Percentiles rank a stretch among this genome's conserved stretches.
These are phyloP conservation scores for Adelges cooleyi DNA, from an alignment of 1,140 invertebrate species.

Conservation along the genomic window DNA sequence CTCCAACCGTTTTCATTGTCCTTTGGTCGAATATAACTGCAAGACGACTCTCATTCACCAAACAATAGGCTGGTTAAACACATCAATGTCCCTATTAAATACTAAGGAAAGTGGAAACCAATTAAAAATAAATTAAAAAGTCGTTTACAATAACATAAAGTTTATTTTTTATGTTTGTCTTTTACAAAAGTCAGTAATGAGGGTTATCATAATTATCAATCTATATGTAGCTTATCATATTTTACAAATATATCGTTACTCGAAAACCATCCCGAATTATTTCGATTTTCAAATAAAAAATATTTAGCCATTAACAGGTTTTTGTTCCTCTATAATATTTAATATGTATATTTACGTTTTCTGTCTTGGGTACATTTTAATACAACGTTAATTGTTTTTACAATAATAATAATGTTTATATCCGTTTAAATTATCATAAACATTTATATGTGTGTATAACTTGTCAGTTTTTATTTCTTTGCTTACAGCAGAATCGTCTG, in stretches of 20 bases:
- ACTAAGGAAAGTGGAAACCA: no score
- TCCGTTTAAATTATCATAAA: neutral
- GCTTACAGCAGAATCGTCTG: neutral
- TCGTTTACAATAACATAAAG: conserved; percentile 9
- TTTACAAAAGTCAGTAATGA: conserved; percentile 21
- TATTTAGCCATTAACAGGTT: neutral
- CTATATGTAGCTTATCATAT: conserved; percentile 1
- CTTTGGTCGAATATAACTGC: no score
- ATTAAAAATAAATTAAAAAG: neutral
- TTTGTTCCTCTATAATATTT: no score
- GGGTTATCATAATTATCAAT: conserved; percentile 10
- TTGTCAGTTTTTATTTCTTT: neutral
- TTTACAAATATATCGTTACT: neutral
- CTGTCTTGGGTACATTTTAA: neutral
- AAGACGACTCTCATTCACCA: no score
- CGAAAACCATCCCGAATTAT: neutral
- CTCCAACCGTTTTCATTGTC: no score
- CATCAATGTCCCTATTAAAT: no score
- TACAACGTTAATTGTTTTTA: neutral
- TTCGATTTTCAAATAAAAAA: conserved; percentile 3
- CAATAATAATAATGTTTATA: neutral
- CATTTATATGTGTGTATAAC: neutral
- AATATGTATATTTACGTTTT: neutral
- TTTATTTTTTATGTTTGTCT: conserved; percentile 11
- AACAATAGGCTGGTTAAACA: no score